Evolutionary conservation across 2,797 vertebrate genomes (phyloP).

Genomic region (Delichon dasypus): DNA sequence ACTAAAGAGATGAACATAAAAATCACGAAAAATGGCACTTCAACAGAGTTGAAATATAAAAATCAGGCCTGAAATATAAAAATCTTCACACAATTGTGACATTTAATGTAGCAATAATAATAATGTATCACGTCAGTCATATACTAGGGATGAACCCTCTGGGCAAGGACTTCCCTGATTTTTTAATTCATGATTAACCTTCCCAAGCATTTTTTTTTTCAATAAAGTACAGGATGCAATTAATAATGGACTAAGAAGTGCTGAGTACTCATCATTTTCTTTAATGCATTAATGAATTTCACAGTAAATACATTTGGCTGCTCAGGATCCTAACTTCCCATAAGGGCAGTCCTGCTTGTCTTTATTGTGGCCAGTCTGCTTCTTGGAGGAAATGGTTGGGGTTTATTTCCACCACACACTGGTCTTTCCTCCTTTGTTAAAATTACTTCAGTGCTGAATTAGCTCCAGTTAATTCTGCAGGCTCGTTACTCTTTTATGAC

Average conservation of each 20-base stretch:
- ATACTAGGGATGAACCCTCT: neutral
- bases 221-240: neutral
- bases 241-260: neutral
- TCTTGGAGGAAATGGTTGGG: neutral
- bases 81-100: neutral
- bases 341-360: neutral
- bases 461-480: conserved; percentile 37
- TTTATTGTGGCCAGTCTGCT: neutral
- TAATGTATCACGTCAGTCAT: neutral
- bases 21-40: neutral
- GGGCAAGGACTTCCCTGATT: neutral
- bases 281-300: neutral
- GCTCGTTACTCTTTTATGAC: conserved; percentile 50
- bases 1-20: neutral
- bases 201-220: neutral
- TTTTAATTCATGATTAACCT: neutral
- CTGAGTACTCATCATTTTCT: neutral
- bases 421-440: neutral
- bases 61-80: neutral
- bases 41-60: neutral
- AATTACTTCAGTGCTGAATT: conserved; percentile 4
- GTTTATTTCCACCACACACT: neutral
- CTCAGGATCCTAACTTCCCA: neutral
- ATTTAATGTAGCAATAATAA: neutral
- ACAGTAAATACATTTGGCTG: neutral